These are phyloP conservation scores for Leptarthrus brevirostris DNA, from an alignment of 2,888 invertebrate species.

Conservation along the genomic window DNA sequence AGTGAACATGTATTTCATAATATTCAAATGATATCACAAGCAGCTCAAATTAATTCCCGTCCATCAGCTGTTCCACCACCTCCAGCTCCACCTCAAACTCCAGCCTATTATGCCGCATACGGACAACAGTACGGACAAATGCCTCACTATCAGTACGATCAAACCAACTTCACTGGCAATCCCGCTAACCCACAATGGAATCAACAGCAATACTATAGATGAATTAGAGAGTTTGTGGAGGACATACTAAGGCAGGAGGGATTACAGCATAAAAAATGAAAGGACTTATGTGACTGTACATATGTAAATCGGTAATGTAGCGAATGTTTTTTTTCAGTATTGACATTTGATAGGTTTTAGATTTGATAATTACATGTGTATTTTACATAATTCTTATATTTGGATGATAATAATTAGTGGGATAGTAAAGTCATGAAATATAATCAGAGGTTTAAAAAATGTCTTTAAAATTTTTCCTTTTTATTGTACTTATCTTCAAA, in stretches of 20 bases:
- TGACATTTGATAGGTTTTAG: neutral
- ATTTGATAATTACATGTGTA: slow-evolving; percentile 17
- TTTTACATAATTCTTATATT: slow-evolving; percentile 2
- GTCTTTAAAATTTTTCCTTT: no score
- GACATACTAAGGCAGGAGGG: slow-evolving; percentile 55
- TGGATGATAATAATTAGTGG: slow-evolving; percentile 9
- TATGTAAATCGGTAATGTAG: slow-evolving; percentile 21
- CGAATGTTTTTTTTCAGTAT: no score
- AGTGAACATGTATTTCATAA: no score
- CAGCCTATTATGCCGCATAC: slow-evolving; percentile 60
- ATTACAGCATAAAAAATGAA: slow-evolving; percentile 34
- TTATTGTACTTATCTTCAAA: no score
- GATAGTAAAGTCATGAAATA: neutral
- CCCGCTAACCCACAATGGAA: slow-evolving; percentile 52
- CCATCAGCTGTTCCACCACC: slow-evolving; percentile 69
- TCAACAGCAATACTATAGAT: slow-evolving; percentile 56
- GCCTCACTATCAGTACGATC: slow-evolving; percentile 48
- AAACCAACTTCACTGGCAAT: slow-evolving; percentile 28
- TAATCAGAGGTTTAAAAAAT: neutral
- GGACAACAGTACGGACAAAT: slow-evolving; percentile 52
- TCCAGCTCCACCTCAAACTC: slow-evolving; percentile 57
- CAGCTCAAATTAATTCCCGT: slow-evolving; percentile 49
- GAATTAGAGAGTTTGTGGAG: slow-evolving; percentile 55
- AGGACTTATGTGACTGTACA: neutral
- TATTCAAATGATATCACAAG: neutral